Evolutionary conservation across 1,140 invertebrate genomes (phyloP), one percentile per base, ranked within the genome.

Genomic region (Nephotettix cincticeps): DNA sequence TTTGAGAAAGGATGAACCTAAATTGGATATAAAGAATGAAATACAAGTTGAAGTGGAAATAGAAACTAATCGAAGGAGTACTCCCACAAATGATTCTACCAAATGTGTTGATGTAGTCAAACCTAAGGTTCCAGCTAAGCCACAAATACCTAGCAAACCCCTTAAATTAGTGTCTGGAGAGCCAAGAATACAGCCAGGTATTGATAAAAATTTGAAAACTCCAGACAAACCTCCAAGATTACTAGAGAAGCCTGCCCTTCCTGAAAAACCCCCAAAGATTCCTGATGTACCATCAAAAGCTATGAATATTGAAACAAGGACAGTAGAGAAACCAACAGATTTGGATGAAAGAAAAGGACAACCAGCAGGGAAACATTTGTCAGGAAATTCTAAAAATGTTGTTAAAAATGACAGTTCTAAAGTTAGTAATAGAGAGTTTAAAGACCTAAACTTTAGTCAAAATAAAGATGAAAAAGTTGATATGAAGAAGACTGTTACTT

Each of bases 401-500:
- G 51, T 58, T 30, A 68, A 75, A 1, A 76, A 74, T 19, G 77
- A 79, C 72, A 74, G 74, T 3, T 6, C 61, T 0, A 81, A 78
- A 68, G 79, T 80, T 66, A 11, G 73, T 1, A 21, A 69, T 0
- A 43, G 69, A 6, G 65, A 51, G 19, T 54, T 27, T 27, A 54
- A 51, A 69, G 51, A 47, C 6, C 4, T 27, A 47, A 66, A 47
- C 23, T 58, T 51, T 2, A 25, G 6, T n/a, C 64, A 51, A 27
- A 58, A 19, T 30, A 65, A 64, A 51, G 61, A 47, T 28, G 51
- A 68, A 51, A 54, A 67, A 71, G 17, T 11, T 30, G 51, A 68
- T 17, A 25, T 43, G n/a, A 78, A 81, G 68, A 81, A 83, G 58
- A 36, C 79, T 27, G 73, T 77, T 0, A 84, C 86, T 71, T 87